Evolutionary conservation across 1,140 invertebrate genomes (phyloP).

Genomic region (Micrasema minimum): DNA sequence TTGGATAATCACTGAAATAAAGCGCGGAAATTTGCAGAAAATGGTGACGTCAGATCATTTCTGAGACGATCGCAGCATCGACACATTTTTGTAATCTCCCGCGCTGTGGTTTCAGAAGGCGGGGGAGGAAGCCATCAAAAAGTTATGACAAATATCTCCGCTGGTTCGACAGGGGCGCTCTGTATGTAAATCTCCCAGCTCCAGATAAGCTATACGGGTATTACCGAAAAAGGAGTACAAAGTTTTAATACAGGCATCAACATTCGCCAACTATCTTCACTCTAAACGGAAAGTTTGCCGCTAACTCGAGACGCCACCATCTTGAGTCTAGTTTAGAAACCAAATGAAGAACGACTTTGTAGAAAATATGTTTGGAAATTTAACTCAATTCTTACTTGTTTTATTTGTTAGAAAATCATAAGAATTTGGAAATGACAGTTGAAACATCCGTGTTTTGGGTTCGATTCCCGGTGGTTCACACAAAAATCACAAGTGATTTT

Average conservation of each 20-base stretch:
- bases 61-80: constrained; percentile 7
- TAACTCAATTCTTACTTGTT: no score
- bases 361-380: no score
- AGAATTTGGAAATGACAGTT: no score
- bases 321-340: no score
- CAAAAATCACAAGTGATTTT: no score
- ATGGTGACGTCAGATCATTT: background rate
- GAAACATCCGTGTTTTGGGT: no score
- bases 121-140: constrained; percentile 31
- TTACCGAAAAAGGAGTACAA: constrained; percentile 45
- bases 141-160: constrained; percentile 39
- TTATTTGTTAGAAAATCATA: no score
- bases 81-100: constrained; percentile 13
- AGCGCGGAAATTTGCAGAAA: background rate
- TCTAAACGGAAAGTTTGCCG: constrained; percentile 36
- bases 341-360: no score
- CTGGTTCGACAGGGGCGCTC: constrained; percentile 34
- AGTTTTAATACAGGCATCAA: constrained; percentile 48
- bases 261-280: constrained; percentile 43
- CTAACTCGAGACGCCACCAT: background rate
- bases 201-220: constrained; percentile 38
- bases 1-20: no score
- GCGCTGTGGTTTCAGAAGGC: background rate
- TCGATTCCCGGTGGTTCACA: no score
- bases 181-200: constrained; percentile 33